phyloP scores from a whole-genome alignment of 1,140 invertebrate genomes.

The Drosophila novamexicana region DNA sequence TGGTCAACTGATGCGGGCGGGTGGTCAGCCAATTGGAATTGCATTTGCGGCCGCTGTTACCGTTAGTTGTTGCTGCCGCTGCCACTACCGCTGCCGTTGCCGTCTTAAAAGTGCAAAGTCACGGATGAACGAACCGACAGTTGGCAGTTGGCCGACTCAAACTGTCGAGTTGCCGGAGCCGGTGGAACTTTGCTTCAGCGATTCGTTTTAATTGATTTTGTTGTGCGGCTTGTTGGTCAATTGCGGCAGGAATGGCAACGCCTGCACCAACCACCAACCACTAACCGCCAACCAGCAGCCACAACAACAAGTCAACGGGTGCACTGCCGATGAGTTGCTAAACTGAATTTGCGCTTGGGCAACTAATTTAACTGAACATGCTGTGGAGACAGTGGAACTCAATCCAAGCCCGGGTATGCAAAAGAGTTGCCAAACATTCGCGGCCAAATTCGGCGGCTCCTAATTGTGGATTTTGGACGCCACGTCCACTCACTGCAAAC shows the following conservation, averaged over 20 bases:
- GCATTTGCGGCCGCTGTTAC: conserved; percentile 40
- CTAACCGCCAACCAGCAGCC: background rate
- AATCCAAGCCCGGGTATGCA: conserved; percentile 43
- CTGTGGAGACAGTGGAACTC: conserved; percentile 36
- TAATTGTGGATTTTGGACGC: conserved; percentile 53
- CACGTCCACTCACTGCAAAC: conserved; percentile 10
- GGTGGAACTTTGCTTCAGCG: conserved; percentile 76
- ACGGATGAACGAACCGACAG: conserved; percentile 70
- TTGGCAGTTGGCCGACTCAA: conserved; percentile 14
- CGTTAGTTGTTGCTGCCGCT: conserved; percentile 15
- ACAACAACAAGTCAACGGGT: background rate
- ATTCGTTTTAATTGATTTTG: conserved; percentile 80
- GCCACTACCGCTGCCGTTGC: conserved; percentile 22
- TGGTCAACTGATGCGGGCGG: conserved; percentile 42
- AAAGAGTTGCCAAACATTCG: conserved; percentile 74
- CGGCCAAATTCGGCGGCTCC: conserved; percentile 63
- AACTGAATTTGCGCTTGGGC: conserved; percentile 61
- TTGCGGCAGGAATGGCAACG: conserved; percentile 27
- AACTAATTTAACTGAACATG: conserved; percentile 74
- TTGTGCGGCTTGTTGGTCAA: conserved; percentile 37
- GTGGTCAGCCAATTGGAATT: conserved; percentile 21
- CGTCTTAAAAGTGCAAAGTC: conserved; percentile 73
- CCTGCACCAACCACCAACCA: conserved; percentile 29
- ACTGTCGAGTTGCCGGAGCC: conserved; percentile 28
- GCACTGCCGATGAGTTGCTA: conserved; percentile 21